Percentiles rank a stretch among this genome's conserved stretches.
These are phyloP conservation scores for Chionoecetes opilio DNA, from an alignment of 1,140 invertebrate species.

Conservation along the genomic window DNA sequence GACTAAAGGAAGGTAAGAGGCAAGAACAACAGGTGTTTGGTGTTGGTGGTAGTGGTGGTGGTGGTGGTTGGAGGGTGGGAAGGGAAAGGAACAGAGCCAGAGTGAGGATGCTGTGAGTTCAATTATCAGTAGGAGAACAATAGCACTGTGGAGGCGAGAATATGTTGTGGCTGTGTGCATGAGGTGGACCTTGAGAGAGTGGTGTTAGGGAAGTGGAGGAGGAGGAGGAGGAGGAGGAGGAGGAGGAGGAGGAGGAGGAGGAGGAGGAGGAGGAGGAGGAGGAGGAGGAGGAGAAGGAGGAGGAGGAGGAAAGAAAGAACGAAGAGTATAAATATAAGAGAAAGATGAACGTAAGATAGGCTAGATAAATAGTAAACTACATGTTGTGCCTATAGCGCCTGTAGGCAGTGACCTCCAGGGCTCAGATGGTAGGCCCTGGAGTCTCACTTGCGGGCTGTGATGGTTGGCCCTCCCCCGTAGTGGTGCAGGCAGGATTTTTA, in stretches of 20 bases:
- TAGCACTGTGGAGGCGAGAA: not conserved
- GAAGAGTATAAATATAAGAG: no score
- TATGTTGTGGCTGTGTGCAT: not conserved
- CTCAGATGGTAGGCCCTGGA: no score
- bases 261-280: conserved; percentile 14
- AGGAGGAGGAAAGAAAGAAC: not conserved
- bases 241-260: not conserved
- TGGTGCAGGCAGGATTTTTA: no score
- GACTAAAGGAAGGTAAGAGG: not conserved
- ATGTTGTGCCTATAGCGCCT: no score
- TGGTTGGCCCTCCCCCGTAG: no score
- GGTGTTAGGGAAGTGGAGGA: no score
- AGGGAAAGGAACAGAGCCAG: not conserved
- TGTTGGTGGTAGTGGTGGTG: no score
- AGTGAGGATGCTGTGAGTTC: not conserved
- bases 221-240: not conserved
- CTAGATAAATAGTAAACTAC: no score
- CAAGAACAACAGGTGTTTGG: not conserved
- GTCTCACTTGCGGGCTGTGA: no score
- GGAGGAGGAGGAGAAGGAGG: not conserved
- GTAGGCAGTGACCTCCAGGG: no score
- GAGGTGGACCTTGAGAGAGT: not conserved
- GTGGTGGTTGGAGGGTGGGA: not conserved
- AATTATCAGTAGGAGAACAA: conserved; percentile 5
- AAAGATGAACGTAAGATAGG: no score